Evolutionary conservation across 2,888 invertebrate species (phyloP).

Genomic region (Lucinisca nassula): DNA sequence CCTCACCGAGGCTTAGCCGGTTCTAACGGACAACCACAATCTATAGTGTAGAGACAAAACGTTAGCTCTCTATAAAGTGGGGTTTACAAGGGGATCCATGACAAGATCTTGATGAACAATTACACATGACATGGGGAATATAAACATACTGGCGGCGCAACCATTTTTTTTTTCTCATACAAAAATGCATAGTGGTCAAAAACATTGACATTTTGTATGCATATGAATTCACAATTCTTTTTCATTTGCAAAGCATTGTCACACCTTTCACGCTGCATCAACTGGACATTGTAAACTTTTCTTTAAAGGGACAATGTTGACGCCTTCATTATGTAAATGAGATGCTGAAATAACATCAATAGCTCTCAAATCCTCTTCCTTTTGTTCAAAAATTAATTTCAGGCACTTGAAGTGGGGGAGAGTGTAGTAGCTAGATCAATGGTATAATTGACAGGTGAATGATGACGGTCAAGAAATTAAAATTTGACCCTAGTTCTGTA

Average conservation of each 20-base stretch:
- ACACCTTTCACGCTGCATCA: not conserved
- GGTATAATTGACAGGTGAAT: not conserved
- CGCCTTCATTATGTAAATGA: not conserved
- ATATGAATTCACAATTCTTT: not conserved
- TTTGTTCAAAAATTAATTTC: slow-evolving; percentile 3
- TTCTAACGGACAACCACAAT: too few relatives aligned
- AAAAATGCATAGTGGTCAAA: too few relatives aligned
- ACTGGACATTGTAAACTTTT: not conserved
- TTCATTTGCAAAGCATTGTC: not conserved
- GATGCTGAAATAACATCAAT: not conserved
- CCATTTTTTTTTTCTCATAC: too few relatives aligned
- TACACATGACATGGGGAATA: too few relatives aligned
- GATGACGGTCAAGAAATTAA: not conserved
- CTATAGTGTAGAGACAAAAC: too few relatives aligned
- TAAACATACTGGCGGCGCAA: too few relatives aligned
- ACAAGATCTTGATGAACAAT: too few relatives aligned
- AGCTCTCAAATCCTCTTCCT: slow-evolving; percentile 1
- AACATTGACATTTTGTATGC: too few relatives aligned
- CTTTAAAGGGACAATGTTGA: not conserved
- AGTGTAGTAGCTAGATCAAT: not conserved
- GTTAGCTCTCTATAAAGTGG: too few relatives aligned
- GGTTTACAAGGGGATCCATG: too few relatives aligned
- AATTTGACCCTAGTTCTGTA: not conserved
- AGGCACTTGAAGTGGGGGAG: not conserved
- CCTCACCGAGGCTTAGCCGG: too few relatives aligned